Base-by-base conservation (phyloP, 2,113 vertebrate genomes). In the Lepus americanus region DNA sequence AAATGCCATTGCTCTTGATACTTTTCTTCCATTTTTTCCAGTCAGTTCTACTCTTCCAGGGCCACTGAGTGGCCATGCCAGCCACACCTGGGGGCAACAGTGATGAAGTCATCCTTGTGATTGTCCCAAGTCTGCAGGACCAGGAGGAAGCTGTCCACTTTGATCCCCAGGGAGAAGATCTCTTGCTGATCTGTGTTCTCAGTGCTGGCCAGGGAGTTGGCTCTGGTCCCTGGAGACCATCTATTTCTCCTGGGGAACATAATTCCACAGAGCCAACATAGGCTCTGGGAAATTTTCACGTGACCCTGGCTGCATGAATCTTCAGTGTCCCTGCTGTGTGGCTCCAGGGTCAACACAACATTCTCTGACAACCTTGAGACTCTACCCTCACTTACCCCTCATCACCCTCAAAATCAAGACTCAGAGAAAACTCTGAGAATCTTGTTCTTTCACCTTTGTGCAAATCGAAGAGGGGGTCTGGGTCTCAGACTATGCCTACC, bases 41-140 rank as follows among this genome's bases (percentile, higher is more conserved):
- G 36, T 1, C 5, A 51, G 5, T 20, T 77, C 63, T 59, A 27
- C 20, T 19, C 29, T 27, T 53, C 69, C 29, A 1, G 9, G 44
- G 7, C 7, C 33, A 67, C 4, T 5, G 29, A n/a, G 3, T 31
- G 8, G 12, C 9, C 63, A 6, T 11, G 0, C 29, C 23, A 29
- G 36, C 12, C 4, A 13, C 16, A 9, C 20, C 4, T 16, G 19
- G 84, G 72, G 23, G 9, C 16, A 36, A 3, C 4, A n/a, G 25
- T 0, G 0, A 23, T 10, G 44, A 25, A 12, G 14, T 36, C 39
- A n/a, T 36, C 72, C 66, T 81, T 63, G 70, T 49, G 5, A 39
- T 0, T 27, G 33, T 33, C 23, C 31, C 12, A 16, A 5, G 23
- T 6, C 3, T 14, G 1, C 3, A 16, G 5, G 12, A 36, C 29